Evolutionary conservation across 30 jellyfish, hydroid and myxozoan species (phyloP).

Genomic region (Aurelia coerulea): DNA sequence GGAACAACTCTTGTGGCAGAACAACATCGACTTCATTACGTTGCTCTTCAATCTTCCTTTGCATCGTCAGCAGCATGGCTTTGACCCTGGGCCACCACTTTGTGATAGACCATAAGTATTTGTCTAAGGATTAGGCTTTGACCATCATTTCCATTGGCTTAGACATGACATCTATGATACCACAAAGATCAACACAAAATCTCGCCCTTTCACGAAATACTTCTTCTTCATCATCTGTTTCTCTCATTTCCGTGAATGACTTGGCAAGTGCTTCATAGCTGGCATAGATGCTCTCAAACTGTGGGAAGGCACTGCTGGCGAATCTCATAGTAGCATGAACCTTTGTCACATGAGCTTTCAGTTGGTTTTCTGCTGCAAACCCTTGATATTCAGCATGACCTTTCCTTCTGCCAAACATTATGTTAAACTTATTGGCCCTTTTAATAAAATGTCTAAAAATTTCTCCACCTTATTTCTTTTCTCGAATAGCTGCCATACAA

Average conservation of each 20-base stretch:
- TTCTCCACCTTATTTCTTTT: conserved; percentile 44
- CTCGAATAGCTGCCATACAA: conserved; percentile 46
- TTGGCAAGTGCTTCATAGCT: conserved; percentile 55
- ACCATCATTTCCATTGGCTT: conserved; percentile 48
- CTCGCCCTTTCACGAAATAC: conserved; percentile 39
- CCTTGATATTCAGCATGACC: conserved; percentile 54
- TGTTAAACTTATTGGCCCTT: conserved; percentile 35
- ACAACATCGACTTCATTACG: conserved; percentile 12
- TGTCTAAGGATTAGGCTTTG: conserved; percentile 40
- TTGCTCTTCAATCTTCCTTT: conserved; percentile 31
- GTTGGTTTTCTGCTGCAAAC: conserved; percentile 38
- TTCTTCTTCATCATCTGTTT: conserved; percentile 48
- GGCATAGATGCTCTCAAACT: conserved; percentile 32
- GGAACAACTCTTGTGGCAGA: conserved; percentile 28
- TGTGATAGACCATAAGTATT: conserved; percentile 34
- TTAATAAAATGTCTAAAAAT: conserved; percentile 26
- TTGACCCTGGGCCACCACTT: conserved; percentile 24
- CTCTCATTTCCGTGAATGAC: conserved; percentile 14
- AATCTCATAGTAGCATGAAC: conserved; percentile 21
- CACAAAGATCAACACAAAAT: conserved; percentile 44
- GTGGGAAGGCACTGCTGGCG: conserved; percentile 48
- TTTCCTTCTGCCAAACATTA: conserved; percentile 51
- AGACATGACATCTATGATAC: conserved; percentile 28
- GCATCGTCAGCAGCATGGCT: conserved; percentile 21
- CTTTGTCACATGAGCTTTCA: conserved; percentile 33